These are phyloP conservation scores for Centropristis striata DNA, from an alignment of 2,113 vertebrate species.

Conservation along the genomic window DNA sequence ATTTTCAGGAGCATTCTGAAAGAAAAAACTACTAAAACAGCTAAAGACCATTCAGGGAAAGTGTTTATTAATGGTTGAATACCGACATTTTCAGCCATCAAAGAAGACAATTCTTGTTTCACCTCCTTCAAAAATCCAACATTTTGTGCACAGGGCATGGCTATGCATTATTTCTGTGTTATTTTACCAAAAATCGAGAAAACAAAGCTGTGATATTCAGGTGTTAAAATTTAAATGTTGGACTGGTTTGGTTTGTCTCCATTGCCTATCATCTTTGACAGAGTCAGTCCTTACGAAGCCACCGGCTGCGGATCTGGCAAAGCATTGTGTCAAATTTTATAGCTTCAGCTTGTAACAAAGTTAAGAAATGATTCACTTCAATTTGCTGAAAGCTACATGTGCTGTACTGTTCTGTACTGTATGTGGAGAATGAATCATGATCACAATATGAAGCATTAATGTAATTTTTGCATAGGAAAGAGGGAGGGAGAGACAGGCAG, in stretches of 20 bases:
- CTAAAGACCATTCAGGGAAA: neutral
- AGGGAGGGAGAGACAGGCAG: neutral
- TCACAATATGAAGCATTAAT: slow-evolving; percentile 38
- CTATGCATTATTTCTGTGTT: slow-evolving; percentile 8
- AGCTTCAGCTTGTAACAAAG: slow-evolving; percentile 70
- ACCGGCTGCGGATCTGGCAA: slow-evolving; percentile 45
- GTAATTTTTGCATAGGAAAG: slow-evolving; percentile 27
- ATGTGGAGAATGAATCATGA: slow-evolving; percentile 44
- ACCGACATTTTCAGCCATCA: neutral
- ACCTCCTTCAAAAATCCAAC: neutral
- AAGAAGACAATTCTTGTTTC: slow-evolving; percentile 9
- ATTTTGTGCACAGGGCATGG: neutral
- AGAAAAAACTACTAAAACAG: slow-evolving; percentile 1
- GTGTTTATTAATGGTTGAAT: neutral
- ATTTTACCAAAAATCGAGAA: neutral
- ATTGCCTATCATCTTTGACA: slow-evolving; percentile 43
- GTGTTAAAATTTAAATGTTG: slow-evolving; percentile 17
- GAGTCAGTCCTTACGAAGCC: slow-evolving; percentile 24
- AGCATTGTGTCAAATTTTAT: slow-evolving; percentile 59
- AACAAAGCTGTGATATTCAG: slow-evolving; percentile 9
- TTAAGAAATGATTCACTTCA: slow-evolving; percentile 66
- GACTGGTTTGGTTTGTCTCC: neutral
- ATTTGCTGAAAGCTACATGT: slow-evolving; percentile 56
- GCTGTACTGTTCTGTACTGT: slow-evolving; percentile 36
- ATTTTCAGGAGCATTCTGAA: neutral